Percentiles rank a stretch among this genome's conserved stretches.
phyloP scores from a whole-genome alignment of 1,140 invertebrate genomes.

The Lordiphosa clarofinis region DNA sequence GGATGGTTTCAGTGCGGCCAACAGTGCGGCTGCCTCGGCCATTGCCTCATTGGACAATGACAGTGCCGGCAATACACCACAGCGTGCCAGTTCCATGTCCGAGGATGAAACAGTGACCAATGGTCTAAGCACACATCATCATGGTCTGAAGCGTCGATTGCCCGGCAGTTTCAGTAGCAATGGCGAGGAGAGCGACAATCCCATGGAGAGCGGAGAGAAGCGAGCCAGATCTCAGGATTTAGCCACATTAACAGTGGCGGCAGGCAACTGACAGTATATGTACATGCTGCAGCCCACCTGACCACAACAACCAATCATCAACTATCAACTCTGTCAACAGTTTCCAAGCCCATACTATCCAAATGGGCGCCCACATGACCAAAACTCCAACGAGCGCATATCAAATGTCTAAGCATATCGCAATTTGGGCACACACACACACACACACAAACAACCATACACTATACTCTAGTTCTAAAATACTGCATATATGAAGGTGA shows the following conservation, averaged over 20 bases:
- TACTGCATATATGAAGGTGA: slow-evolving; percentile 1
- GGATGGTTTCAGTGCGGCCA: slow-evolving; percentile 71
- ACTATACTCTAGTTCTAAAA: slow-evolving; percentile 24
- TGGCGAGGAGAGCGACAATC: slow-evolving; percentile 73
- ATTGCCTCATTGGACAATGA: slow-evolving; percentile 75
- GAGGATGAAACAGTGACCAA: slow-evolving; percentile 64
- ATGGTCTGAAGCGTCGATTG: slow-evolving; percentile 63
- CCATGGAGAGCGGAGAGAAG: slow-evolving; percentile 46
- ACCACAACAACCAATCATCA: slow-evolving; percentile 15
- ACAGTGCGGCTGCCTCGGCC: slow-evolving; percentile 62
- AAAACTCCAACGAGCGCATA: slow-evolving; percentile 71
- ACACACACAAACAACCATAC: slow-evolving; percentile 28
- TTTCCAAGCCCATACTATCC: slow-evolving; percentile 7
- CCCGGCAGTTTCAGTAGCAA: slow-evolving; percentile 71
- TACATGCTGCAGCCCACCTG: slow-evolving; percentile 69
- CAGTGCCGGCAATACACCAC: slow-evolving; percentile 66
- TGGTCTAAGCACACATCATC: slow-evolving; percentile 20
- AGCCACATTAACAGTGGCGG: slow-evolving; percentile 29
- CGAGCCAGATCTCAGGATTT: slow-evolving; percentile 35
- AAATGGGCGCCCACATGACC: slow-evolving; percentile 26
- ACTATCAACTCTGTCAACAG: slow-evolving; percentile 19
- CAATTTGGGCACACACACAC: slow-evolving; percentile 66
- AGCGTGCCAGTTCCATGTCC: slow-evolving; percentile 68
- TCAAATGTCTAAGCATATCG: slow-evolving; percentile 77
- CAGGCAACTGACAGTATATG: slow-evolving; percentile 76